A percentile compares a stretch with the other conserved stretches of the same genome.
These are phyloP conservation scores for Salvelinus fontinalis DNA, from an alignment of 2,113 vertebrate genomes.

Conservation along the genomic window DNA sequence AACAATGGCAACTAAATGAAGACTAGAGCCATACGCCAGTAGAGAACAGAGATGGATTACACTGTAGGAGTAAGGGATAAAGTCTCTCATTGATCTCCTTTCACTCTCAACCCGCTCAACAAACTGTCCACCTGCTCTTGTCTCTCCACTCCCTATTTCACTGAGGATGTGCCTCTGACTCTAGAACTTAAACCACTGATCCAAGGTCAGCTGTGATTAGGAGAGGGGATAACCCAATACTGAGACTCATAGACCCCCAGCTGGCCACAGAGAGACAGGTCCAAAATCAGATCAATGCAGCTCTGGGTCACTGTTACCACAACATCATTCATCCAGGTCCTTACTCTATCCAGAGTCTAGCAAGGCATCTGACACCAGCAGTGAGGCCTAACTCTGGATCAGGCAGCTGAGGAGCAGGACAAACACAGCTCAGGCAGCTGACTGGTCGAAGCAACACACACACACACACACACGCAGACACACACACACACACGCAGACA, in stretches of 20 bases:
- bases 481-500: no score
- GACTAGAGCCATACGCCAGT: conserved; percentile 20
- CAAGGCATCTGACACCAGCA: conserved; percentile 67
- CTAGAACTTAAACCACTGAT: conserved; percentile 42
- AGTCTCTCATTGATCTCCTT: conserved; percentile 44
- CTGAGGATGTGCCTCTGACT: conserved; percentile 39
- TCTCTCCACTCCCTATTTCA: conserved; percentile 31
- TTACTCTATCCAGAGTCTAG: conserved; percentile 43
- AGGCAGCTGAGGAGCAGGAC: conserved; percentile 71
- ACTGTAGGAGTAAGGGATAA: conserved; percentile 27
- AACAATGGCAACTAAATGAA: conserved; percentile 7
- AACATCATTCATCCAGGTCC: conserved; percentile 62
- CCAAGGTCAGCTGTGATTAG: conserved; percentile 67
- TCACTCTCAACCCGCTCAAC: conserved; percentile 6
- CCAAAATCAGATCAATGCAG: conserved; percentile 61
- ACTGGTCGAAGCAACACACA: conserved; percentile 55
- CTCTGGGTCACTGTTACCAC: conserved; percentile 58
- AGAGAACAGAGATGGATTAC: conserved; percentile 34
- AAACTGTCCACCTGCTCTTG: conserved; percentile 23
- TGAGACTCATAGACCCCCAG: conserved; percentile 56
- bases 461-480: no score
- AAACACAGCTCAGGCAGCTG: conserved; percentile 61
- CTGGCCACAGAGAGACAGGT: conserved; percentile 60
- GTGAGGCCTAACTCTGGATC: conserved; percentile 71
- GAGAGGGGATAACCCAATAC: conserved; percentile 56